Evolutionary conservation across 2,797 vertebrate species (phyloP).

Genomic region (Otolemur crassicaudatus): DNA sequence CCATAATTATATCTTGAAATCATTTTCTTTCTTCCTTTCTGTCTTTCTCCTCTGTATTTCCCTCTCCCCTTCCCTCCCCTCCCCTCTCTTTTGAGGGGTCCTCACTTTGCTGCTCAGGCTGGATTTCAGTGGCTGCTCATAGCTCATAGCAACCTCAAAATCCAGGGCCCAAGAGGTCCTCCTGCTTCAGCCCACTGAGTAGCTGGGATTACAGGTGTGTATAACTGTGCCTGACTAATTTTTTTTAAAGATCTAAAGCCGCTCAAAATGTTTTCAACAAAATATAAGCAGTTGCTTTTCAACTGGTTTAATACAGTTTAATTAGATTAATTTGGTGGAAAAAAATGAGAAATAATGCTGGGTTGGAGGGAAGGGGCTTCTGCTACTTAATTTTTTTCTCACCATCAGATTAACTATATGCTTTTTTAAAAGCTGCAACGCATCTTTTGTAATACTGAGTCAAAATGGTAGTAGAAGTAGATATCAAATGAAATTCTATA

Average conservation of each 20-base stretch:
- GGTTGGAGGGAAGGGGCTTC: neutral
- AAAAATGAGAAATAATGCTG: neutral
- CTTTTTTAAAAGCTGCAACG: neutral
- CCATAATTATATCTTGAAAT: neutral
- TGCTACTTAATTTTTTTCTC: neutral
- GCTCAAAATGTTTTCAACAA: neutral
- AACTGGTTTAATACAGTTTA: neutral
- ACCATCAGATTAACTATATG: neutral
- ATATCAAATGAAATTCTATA: neutral
- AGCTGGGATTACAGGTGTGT: no score
- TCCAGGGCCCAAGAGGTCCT: no score
- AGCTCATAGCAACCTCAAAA: no score
- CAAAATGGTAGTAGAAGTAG: neutral
- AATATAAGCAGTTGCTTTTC: slow-evolving; percentile 33
- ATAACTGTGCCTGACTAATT: no score
- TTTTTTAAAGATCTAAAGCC: neutral
- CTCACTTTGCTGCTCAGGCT: no score
- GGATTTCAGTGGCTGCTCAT: no score
- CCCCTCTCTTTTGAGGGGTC: no score
- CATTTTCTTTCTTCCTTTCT: neutral
- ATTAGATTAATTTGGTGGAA: neutral
- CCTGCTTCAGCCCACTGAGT: no score
- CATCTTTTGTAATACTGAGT: neutral
- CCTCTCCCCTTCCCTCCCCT: no score
- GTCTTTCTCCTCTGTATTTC: no score